Base-by-base conservation (phyloP, 2,888 invertebrate genomes). In the Drosophila birchii region DNA sequence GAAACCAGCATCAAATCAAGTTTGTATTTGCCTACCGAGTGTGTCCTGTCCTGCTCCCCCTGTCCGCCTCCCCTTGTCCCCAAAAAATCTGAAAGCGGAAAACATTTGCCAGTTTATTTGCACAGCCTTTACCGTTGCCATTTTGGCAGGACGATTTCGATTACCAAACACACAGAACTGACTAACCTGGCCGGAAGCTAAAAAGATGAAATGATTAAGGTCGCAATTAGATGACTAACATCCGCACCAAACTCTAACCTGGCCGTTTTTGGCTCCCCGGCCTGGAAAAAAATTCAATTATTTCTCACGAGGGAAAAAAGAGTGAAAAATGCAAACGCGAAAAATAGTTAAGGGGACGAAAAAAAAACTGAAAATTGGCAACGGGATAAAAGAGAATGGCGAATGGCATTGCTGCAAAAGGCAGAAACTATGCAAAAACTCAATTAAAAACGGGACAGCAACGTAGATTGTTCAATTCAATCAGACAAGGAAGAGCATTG, bases 201-300 rank as follows among this genome's bases (percentile, higher is more conserved):
- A 76, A 66, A 71, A 81, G 78, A 84, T 84, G 72, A 79, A 84
- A 81, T 81, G 81, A 84, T 81, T 80, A 73, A 83, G 69, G 55
- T 71, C 70, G 71, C 84, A 81, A 81, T 81, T 83, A 83, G 75
- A 75, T 57, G 61, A 67, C 71, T 59, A 70, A 73, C 64, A 79
- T 61, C 68, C 53, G 63, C 71, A 36, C 26, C 34, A n/a, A 69
- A 34, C 58, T 57, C 70, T 16, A 70, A 43, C 49, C 67, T 29
- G 18, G 29, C 39, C 49, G 38, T 45, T 64, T 66, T 66, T 16
- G 16, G 39, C 18, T 38, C 18, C 16, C 66, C 18, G 20, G 56
- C 20, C 39, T 23, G 45, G 14, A 68, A 68, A 67, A 67, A 70
- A 68, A 68, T 70, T 57, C 59, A 68, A 68, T 68, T 68, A 68